phyloP scores from a whole-genome alignment of 1,140 invertebrate genomes.

The Hypsibius dujardini region DNA sequence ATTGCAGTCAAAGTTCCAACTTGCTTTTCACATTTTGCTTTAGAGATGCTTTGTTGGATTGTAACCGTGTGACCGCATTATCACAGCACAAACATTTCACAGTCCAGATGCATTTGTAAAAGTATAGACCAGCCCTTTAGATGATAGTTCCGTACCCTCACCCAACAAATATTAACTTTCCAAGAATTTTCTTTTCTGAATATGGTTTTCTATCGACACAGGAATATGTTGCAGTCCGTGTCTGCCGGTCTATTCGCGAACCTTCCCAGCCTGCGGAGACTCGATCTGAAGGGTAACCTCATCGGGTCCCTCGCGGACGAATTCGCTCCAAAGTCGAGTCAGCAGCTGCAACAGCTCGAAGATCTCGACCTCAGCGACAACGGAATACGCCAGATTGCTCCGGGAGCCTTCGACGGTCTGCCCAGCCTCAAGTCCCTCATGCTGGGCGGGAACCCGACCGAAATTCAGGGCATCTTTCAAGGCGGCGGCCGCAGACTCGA shows the following conservation, averaged over 20 bases:
- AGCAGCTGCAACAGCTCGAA: constrained; percentile 49
- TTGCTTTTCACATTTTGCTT: too few relatives aligned
- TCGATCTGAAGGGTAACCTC: constrained; percentile 62
- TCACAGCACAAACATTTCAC: too few relatives aligned
- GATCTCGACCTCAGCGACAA: constrained; percentile 60
- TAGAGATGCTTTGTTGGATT: too few relatives aligned
- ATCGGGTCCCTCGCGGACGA: constrained; percentile 53
- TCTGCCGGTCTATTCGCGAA: constrained; percentile 53
- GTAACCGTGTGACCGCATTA: too few relatives aligned
- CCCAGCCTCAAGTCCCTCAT: constrained; percentile 51
- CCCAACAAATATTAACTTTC: too few relatives aligned
- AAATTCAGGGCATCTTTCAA: constrained; percentile 46
- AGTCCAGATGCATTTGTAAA: too few relatives aligned
- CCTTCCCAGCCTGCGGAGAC: constrained; percentile 53
- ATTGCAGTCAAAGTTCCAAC: too few relatives aligned
- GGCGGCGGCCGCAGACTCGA: background rate
- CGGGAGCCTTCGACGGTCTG: constrained; percentile 56
- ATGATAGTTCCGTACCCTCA: too few relatives aligned
- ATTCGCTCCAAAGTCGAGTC: constrained; percentile 36
- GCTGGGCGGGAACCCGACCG: constrained; percentile 61
- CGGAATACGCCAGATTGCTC: constrained; percentile 54
- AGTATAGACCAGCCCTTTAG: too few relatives aligned
- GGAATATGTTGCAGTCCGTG: constrained; percentile 61
- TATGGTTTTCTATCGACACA: too few relatives aligned
- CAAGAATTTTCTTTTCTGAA: too few relatives aligned